Percentiles rank a stretch among this genome's conserved stretches.
These are phyloP conservation scores for Narcine bancroftii DNA, from an alignment of 2,113 vertebrate species.

Conservation along the genomic window DNA sequence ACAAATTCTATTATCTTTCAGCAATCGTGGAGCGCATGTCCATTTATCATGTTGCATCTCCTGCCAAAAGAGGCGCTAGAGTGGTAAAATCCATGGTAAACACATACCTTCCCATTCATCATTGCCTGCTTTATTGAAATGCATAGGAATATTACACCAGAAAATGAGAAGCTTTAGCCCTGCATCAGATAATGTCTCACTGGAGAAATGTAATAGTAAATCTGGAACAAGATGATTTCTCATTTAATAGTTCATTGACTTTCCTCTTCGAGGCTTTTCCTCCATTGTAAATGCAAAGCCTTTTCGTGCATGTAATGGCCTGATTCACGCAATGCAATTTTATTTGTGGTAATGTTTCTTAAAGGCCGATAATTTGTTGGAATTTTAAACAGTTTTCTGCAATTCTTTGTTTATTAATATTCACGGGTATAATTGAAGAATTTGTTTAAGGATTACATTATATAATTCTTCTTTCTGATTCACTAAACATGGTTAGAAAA, in stretches of 20 bases:
- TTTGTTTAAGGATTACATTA: conserved; percentile 17
- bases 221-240: conserved; percentile 76
- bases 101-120: conserved; percentile 16
- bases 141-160: conserved; percentile 49
- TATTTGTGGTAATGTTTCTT: conserved; percentile 15
- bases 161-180: conserved; percentile 52
- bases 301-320: conserved; percentile 55
- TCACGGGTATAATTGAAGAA: conserved; percentile 15
- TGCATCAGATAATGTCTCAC: conserved; percentile 51
- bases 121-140: conserved; percentile 44
- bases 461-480: background rate
- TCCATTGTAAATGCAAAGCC: conserved; percentile 41
- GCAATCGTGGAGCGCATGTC: background rate
- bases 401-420: background rate
- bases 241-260: conserved; percentile 83
- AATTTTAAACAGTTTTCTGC: conserved; percentile 10
- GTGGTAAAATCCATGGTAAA: conserved; percentile 4
- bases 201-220: conserved; percentile 60
- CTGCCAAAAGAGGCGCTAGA: conserved; percentile 18
- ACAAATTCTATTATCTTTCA: background rate
- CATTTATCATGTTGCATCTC: conserved; percentile 28
- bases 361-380: conserved; percentile 25
- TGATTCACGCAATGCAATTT: conserved; percentile 53
- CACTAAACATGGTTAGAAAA: conserved; percentile 13
- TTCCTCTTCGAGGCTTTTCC: conserved; percentile 52